Evolutionary conservation across 1,140 invertebrate species (phyloP).

Genomic region (Eriocheir sinensis): DNA sequence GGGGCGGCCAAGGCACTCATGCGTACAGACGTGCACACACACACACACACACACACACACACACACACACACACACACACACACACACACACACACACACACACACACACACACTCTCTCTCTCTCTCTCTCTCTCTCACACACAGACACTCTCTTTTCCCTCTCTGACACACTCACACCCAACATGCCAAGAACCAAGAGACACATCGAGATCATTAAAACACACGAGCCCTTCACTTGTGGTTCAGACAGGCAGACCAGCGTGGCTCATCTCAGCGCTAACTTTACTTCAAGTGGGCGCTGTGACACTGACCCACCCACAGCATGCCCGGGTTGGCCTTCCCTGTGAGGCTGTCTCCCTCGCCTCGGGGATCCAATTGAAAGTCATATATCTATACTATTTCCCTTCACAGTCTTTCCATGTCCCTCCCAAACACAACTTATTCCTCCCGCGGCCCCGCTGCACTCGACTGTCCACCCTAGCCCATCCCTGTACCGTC

Average conservation of each 20-base stretch:
- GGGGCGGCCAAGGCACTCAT: neutral
- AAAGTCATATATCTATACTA: neutral
- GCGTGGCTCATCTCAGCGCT: neutral
- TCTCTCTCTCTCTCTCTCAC: neutral
- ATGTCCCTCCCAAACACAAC: too few species aligned
- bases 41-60: constrained; percentile 19
- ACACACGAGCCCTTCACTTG: neutral
- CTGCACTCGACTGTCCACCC: too few species aligned
- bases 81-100: neutral
- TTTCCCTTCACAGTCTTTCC: neutral
- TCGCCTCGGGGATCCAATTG: neutral
- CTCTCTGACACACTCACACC: neutral
- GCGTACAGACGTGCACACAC: neutral
- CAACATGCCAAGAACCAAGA: neutral
- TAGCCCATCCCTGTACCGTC: too few species aligned
- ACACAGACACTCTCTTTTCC: neutral
- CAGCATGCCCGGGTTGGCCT: neutral
- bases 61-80: constrained; percentile 31
- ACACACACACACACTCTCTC: neutral
- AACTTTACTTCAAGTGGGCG: neutral
- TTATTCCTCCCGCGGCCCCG: too few species aligned
- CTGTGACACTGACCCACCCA: neutral
- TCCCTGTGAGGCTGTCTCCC: neutral
- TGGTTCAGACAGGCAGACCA: neutral
- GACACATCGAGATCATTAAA: neutral